phyloP scores from a whole-genome alignment of 2,888 invertebrate species.

The Drosophila mulleri region DNA sequence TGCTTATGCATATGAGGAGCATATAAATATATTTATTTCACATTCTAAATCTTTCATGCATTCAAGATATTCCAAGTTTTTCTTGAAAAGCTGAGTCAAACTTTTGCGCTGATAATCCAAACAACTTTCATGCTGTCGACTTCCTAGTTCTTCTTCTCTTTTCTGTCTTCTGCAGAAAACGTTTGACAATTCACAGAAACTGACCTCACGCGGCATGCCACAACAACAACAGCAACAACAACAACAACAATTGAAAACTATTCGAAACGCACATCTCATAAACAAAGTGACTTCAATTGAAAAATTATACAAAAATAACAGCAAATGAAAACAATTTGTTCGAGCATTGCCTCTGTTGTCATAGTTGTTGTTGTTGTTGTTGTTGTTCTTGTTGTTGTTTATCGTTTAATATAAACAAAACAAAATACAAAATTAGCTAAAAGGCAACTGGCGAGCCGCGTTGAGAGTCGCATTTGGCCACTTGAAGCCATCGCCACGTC shows the following conservation, averaged over 20 bases:
- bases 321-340: slow-evolving; percentile 54
- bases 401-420: slow-evolving; percentile 54
- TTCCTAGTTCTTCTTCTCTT: slow-evolving; percentile 35
- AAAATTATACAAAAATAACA: slow-evolving; percentile 68
- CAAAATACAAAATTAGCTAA: slow-evolving; percentile 44
- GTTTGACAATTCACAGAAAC: slow-evolving; percentile 62
- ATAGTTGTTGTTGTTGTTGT: slow-evolving; percentile 13
- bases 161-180: slow-evolving; percentile 1
- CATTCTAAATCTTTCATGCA: slow-evolving; percentile 11
- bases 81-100: slow-evolving; percentile 21
- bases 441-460: slow-evolving; percentile 18
- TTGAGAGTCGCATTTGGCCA: slow-evolving; percentile 28
- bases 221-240: slow-evolving; percentile 14
- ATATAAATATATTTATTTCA: neutral
- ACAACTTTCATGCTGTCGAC: slow-evolving; percentile 28
- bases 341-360: slow-evolving; percentile 4
- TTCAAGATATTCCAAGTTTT: slow-evolving; percentile 17
- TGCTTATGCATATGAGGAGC: too few species aligned
- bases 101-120: slow-evolving; percentile 36
- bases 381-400: slow-evolving; percentile 44
- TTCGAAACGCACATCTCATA: slow-evolving; percentile 46
- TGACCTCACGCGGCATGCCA: slow-evolving; percentile 60
- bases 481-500: slow-evolving; percentile 60
- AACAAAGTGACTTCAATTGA: slow-evolving; percentile 68
- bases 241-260: slow-evolving; percentile 13